These are phyloP conservation scores for Desmophyllum pertusum DNA, from an alignment of 92 coral and sea anemone genomes.

Conservation along the genomic window DNA sequence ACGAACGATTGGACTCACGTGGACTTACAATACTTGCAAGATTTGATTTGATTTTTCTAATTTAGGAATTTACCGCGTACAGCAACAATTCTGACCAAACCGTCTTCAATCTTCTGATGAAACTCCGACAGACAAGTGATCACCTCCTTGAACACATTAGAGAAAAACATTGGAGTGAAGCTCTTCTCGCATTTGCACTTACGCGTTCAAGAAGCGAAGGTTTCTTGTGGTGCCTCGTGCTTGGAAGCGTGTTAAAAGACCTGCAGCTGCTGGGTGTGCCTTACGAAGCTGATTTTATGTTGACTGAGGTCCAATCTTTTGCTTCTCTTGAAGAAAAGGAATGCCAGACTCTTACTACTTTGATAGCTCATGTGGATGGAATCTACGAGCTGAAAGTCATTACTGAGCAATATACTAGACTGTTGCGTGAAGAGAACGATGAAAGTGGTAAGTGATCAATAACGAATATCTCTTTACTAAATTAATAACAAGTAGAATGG, in stretches of 20 bases:
- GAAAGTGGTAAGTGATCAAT: constrained; percentile 48
- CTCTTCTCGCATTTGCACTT: constrained; percentile 36
- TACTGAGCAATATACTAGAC: constrained; percentile 51
- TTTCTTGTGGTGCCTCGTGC: constrained; percentile 57
- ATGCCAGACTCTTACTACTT: constrained; percentile 55
- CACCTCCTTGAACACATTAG: constrained; percentile 37
- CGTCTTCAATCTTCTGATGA: constrained; percentile 40
- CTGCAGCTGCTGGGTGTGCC: constrained; percentile 29
- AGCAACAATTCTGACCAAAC: background rate
- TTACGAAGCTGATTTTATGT: constrained; percentile 22
- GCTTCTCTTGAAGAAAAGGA: constrained; percentile 47
- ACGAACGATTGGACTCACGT: background rate
- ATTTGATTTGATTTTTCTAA: background rate
- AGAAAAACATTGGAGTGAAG: constrained; percentile 5
- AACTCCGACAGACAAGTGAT: constrained; percentile 8
- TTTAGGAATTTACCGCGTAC: background rate
- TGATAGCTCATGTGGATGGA: constrained; percentile 42
- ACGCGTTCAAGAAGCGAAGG: constrained; percentile 45
- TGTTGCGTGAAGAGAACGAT: constrained; percentile 44
- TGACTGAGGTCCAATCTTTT: constrained; percentile 42
- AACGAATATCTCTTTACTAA: background rate
- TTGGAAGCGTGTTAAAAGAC: constrained; percentile 32
- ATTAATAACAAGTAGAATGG: background rate
- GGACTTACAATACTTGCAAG: background rate
- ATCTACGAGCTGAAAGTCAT: constrained; percentile 79